phyloP scores from a whole-genome alignment of 2,888 invertebrate species.

The Amphipyra berbera region DNA sequence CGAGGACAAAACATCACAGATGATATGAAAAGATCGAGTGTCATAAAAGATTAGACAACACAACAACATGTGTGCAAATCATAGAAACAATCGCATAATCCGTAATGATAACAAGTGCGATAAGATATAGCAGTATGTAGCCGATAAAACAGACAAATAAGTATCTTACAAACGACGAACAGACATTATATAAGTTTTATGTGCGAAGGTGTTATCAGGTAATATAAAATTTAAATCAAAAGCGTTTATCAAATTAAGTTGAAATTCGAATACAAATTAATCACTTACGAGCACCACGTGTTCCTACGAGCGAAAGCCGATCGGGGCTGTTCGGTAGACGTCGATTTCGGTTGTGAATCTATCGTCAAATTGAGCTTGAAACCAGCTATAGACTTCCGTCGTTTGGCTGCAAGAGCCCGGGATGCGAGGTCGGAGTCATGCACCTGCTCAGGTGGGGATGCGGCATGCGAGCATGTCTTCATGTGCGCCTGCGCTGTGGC shows the following conservation, averaged over 20 bases:
- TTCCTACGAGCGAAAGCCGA: constrained; percentile 82
- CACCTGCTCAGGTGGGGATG: constrained; percentile 73
- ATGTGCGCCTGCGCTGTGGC: constrained; percentile 88
- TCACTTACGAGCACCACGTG: constrained; percentile 89
- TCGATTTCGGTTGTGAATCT: constrained; percentile 74
- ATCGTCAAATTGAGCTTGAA: constrained; percentile 80
- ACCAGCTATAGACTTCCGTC: constrained; percentile 85
- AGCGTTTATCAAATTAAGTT: constrained; percentile 46
- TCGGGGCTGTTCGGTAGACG: constrained; percentile 73
- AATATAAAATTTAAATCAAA: constrained; percentile 18
- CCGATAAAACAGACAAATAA: constrained; percentile 65
- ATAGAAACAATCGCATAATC: constrained; percentile 66
- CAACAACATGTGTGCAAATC: constrained; percentile 60
- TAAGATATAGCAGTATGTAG: constrained; percentile 60
- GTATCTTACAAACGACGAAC: constrained; percentile 28
- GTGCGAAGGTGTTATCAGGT: constrained; percentile 10
- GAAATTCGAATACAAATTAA: constrained; percentile 42
- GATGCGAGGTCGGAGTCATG: constrained; percentile 81
- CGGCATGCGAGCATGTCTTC: constrained; percentile 80
- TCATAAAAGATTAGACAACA: constrained; percentile 56
- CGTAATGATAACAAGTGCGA: constrained; percentile 70
- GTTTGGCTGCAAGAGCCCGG: constrained; percentile 84
- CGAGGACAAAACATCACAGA: constrained; percentile 21
- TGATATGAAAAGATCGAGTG: constrained; percentile 40
- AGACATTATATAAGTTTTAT: constrained; percentile 16